These are phyloP conservation scores for Sorex maritimensis DNA, from an alignment of 2,797 vertebrate species.

Conservation along the genomic window DNA sequence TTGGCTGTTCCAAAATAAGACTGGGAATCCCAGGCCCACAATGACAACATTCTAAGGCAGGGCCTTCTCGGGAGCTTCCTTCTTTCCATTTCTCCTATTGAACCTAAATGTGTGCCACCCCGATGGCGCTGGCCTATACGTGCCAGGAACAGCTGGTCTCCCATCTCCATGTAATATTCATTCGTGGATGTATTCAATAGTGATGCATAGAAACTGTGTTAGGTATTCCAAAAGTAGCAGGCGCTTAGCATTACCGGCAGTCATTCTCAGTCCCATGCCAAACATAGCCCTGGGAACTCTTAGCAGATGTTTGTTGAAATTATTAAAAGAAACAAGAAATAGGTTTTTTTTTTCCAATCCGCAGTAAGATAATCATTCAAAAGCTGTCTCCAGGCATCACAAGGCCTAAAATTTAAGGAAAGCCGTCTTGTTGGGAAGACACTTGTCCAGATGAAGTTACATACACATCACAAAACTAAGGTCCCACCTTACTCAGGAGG, in stretches of 20 bases:
- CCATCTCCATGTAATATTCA: conserved; percentile 73
- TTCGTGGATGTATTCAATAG: conserved; percentile 79
- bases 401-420: conserved; percentile 71
- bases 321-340: conserved; percentile 80
- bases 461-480: background rate
- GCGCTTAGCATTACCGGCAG: conserved; percentile 76
- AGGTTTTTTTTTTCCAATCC: conserved; percentile 51
- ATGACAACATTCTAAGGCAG: conserved; percentile 44
- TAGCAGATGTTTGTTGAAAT: conserved; percentile 85
- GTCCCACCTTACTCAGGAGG: background rate
- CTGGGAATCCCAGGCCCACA: conserved; percentile 42
- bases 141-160: conserved; percentile 76
- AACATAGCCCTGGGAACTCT: conserved; percentile 72
- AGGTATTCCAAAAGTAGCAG: conserved; percentile 74
- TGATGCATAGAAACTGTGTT: conserved; percentile 77
- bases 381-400: conserved; percentile 67
- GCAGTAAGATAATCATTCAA: conserved; percentile 72
- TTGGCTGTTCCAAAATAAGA: background rate
- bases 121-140: background rate
- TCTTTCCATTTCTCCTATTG: conserved; percentile 22
- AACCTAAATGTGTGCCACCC: conserved; percentile 13
- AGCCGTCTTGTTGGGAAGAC: conserved; percentile 38
- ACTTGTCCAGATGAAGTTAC: conserved; percentile 6
- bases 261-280: conserved; percentile 80
- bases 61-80: background rate